Conservation (phyloP, 2,113 vertebrate genomes). For the Cavia aperea region DNA sequence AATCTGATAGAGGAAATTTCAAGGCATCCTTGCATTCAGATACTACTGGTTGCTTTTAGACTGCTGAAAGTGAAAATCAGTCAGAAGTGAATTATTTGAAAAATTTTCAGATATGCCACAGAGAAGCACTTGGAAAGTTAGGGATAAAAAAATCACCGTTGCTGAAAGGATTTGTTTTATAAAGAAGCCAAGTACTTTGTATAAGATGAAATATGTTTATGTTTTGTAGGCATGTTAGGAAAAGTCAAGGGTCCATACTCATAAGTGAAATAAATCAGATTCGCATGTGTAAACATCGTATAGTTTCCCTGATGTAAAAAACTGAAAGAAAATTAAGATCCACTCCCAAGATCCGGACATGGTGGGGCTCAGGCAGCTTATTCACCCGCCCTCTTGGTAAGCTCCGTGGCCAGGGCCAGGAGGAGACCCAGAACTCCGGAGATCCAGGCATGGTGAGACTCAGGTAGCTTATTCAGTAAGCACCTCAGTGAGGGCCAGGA, state of each 20-base stretch:
- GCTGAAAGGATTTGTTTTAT: neutral
- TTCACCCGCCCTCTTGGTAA: too few species aligned
- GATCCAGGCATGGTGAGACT: too few species aligned
- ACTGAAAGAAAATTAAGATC: too few species aligned
- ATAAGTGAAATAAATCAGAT: too few species aligned
- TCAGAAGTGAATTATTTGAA: neutral
- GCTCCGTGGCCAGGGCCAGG: too few species aligned
- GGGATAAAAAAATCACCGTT: neutral
- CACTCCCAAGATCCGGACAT: too few species aligned
- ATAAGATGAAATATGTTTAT: neutral
- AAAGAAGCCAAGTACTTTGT: neutral
- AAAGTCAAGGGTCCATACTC: neutral
- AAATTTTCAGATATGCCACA: neutral
- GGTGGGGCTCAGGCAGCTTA: too few species aligned
- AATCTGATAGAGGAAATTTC: neutral
- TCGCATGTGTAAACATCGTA: too few species aligned
- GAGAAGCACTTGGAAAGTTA: neutral
- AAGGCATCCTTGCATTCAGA: neutral
- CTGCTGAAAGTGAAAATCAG: neutral
- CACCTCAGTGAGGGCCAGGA: too few species aligned
- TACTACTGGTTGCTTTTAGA: neutral
- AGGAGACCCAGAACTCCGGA: too few species aligned
- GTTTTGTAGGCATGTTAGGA: neutral
- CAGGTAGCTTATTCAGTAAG: too few species aligned
- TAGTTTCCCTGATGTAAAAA: too few species aligned